phyloP scores from a whole-genome alignment of 2,113 vertebrate genomes.

The Catharus fuscescens region DNA sequence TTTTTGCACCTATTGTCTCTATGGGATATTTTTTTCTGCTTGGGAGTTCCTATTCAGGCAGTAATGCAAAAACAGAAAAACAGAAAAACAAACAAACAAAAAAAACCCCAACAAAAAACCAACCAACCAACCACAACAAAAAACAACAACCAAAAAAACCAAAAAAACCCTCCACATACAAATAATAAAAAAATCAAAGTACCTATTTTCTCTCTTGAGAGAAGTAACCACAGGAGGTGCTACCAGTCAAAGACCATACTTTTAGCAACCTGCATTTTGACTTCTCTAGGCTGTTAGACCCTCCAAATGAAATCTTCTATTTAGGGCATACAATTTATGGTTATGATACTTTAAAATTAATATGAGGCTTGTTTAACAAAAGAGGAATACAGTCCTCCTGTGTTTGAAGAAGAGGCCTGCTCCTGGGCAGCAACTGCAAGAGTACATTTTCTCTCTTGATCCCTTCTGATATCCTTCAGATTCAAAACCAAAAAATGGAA shows the following conservation, averaged over 20 bases:
- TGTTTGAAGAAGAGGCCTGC: fast-evolving
- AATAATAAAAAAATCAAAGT: no score
- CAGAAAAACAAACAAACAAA: background rate
- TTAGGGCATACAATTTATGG: background rate
- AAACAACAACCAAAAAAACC: background rate
- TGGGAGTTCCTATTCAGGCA: background rate
- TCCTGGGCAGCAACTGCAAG: background rate
- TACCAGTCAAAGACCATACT: background rate
- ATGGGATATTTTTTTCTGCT: background rate
- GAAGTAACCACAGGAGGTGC: background rate
- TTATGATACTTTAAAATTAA: background rate
- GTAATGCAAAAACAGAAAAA: background rate
- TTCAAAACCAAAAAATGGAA: background rate
- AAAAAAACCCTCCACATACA: background rate
- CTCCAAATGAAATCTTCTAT: background rate
- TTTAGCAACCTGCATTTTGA: background rate
- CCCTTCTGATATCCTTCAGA: background rate
- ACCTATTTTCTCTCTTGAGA: background rate
- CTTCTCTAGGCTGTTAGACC: background rate
- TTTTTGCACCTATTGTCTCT: background rate
- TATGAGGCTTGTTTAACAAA: background rate
- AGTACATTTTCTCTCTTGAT: background rate
- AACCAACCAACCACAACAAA: background rate
- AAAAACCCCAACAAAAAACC: background rate
- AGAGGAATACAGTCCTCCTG: background rate